A percentile compares a stretch with the other conserved stretches of the same genome.
These are phyloP conservation scores for Cantharis lateralis DNA, from an alignment of 2,888 invertebrate genomes.

Conservation along the genomic window DNA sequence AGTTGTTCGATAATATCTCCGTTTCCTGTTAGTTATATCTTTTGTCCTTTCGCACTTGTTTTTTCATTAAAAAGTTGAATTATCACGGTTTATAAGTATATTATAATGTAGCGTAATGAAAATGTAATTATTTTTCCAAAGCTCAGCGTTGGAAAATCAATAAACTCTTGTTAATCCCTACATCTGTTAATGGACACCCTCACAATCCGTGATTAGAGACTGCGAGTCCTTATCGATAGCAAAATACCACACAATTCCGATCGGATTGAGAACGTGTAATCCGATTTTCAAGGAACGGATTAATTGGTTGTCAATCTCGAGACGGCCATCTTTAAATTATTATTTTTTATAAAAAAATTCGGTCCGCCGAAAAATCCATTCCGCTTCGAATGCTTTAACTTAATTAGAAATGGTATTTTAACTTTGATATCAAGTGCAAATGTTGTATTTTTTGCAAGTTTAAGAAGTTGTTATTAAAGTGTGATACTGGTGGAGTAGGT, in stretches of 20 bases:
- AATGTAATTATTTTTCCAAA: constrained; percentile 13
- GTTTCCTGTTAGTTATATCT: constrained; percentile 29
- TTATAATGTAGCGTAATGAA: background rate
- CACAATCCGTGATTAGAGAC: constrained; percentile 14
- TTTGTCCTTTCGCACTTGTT: constrained; percentile 18
- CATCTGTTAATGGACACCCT: constrained; percentile 42
- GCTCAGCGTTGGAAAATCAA: constrained; percentile 33
- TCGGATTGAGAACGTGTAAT: constrained; percentile 33
- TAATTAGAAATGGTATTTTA: constrained; percentile 28
- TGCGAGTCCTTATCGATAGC: constrained; percentile 18
- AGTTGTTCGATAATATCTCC: constrained; percentile 30
- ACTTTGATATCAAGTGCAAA: constrained; percentile 52
- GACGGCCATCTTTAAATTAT: constrained; percentile 13
- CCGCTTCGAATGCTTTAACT: constrained; percentile 14
- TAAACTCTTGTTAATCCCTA: constrained; percentile 41
- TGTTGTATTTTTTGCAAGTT: constrained; percentile 46
- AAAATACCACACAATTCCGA: constrained; percentile 18
- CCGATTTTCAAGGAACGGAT: constrained; percentile 44
- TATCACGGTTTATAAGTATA: constrained; percentile 8
- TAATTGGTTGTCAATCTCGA: constrained; percentile 48
- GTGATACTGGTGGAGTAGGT: constrained; percentile 45
- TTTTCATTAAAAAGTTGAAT: constrained; percentile 1
- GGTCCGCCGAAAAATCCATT: background rate
- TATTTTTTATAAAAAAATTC: background rate
- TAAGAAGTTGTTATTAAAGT: constrained; percentile 43